Evolutionary conservation across 2,113 vertebrate species (phyloP), one percentile per base, ranked within the genome.

Genomic region (Myotis davidii): DNA sequence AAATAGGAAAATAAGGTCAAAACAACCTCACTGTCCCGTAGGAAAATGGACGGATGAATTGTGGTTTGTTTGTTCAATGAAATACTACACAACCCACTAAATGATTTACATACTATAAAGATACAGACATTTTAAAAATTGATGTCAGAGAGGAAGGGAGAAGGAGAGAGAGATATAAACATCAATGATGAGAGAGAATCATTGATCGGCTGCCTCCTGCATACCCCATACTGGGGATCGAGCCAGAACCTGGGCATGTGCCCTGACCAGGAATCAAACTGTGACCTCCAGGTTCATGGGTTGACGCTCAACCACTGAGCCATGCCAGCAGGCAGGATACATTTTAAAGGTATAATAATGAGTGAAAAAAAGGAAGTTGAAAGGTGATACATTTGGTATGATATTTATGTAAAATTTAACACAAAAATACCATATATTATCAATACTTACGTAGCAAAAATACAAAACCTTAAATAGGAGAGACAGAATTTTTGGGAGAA

Each of bases 391-490:
- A 78, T 74, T 82, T 9, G 6, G 9, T 87, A 13, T 59, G 29
- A 87, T 45, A 87, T 54, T 67, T 81, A 34, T 48, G 23, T 74
- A 82, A 87, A 86, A 91, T 61, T 45, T 6, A 82, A 78, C 88
- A 86, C 45, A 67, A 86, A 74, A 95, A 84, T 48, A 17, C 25
- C 69, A 77, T 10, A 69, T 77, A 42, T 72, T 88, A 84, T 32
- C 72, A 21, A 70, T 59, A 50, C 39, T 84, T n/a, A 83, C 10
- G 32, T 14, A 52, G 54, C 72, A 64, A 70, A 89, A 84, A 13
- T 54, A 95, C 34, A 88, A 64, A 92, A 95, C 45, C 29, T 84
- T 92, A 64, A 84, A 84, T 78, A 61, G n/a, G 27, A 92, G 67
- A 95, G 32, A 56, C 18, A 72, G 17, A 74, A 50, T 95, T 87